phyloP scores from a whole-genome alignment of 2,797 vertebrate species.

The Hydrolagus colliei region DNA sequence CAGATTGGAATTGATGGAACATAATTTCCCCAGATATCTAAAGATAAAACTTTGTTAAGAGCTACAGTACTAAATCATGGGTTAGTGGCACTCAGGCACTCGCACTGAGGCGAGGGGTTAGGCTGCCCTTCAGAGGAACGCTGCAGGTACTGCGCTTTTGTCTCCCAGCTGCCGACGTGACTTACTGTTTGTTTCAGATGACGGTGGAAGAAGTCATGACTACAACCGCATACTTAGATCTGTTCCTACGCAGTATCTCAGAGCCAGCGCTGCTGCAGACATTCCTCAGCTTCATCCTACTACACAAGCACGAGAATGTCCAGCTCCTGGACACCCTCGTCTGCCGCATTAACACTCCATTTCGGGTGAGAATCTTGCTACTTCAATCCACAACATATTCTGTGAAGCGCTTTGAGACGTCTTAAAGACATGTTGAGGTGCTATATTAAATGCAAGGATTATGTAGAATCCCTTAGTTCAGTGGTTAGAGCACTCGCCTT shows the following conservation, averaged over 20 bases:
- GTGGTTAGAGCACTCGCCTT: no score
- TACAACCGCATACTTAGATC: constrained; percentile 90
- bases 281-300: constrained; percentile 86
- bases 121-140: not conserved
- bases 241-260: constrained; percentile 81
- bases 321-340: constrained; percentile 89
- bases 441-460: no score
- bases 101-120: not conserved
- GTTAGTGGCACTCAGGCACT: not conserved
- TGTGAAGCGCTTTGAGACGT: no score
- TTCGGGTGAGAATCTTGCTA: constrained; percentile 66
- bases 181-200: constrained; percentile 53
- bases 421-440: no score
- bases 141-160: not conserved
- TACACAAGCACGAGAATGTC: constrained; percentile 84
- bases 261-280: constrained; percentile 88
- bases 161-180: not conserved
- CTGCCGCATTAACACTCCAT: constrained; percentile 92
- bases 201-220: constrained; percentile 96
- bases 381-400: not conserved
- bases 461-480: no score
- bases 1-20: no score
- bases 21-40: no score
- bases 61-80: no score
- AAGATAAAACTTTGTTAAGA: no score